Evolutionary conservation across 2,113 vertebrate species (phyloP).

Genomic region (Garra rufa): DNA sequence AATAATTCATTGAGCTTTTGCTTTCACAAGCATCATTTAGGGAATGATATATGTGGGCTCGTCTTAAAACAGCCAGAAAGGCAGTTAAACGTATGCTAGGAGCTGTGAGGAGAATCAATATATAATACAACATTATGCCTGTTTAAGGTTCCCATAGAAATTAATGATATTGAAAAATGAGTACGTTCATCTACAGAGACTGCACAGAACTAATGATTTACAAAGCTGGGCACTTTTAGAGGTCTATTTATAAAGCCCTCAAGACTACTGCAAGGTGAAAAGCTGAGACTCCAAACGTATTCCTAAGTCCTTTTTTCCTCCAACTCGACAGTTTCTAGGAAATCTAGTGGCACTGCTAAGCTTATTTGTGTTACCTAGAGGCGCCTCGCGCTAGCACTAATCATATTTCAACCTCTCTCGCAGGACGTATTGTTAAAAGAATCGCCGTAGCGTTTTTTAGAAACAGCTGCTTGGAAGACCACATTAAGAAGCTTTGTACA

Average conservation of each 20-base stretch:
- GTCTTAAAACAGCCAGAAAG: conserved; percentile 68
- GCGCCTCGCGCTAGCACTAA: not conserved
- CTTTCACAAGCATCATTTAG: conserved; percentile 69
- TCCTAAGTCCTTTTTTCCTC: conserved; percentile 2
- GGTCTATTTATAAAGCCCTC: not conserved
- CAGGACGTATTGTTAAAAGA: conserved; percentile 23
- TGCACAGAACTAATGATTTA: conserved; percentile 35
- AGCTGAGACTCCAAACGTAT: conserved; percentile 8
- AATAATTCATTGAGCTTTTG: conserved; percentile 78
- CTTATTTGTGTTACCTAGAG: conserved; percentile 35
- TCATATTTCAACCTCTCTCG: conserved; percentile 20
- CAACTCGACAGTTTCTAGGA: conserved; percentile 30
- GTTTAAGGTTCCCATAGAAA: conserved; percentile 68
- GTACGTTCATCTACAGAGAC: conserved; percentile 59
- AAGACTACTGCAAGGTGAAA: not conserved
- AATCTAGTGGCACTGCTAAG: conserved; percentile 24
- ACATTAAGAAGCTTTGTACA: not conserved
- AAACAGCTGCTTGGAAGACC: conserved; percentile 21
- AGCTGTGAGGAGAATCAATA: conserved; percentile 68
- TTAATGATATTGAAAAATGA: conserved; percentile 74
- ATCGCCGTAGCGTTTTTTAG: not conserved
- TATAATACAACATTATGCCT: conserved; percentile 72
- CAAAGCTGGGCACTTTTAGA: conserved; percentile 22
- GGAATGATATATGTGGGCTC: conserved; percentile 71
- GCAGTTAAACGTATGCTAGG: conserved; percentile 57